A percentile compares a stretch with the other conserved stretches of the same genome.
phyloP scores from a whole-genome alignment of 2,888 invertebrate species.

The Platycnemis pennipes region DNA sequence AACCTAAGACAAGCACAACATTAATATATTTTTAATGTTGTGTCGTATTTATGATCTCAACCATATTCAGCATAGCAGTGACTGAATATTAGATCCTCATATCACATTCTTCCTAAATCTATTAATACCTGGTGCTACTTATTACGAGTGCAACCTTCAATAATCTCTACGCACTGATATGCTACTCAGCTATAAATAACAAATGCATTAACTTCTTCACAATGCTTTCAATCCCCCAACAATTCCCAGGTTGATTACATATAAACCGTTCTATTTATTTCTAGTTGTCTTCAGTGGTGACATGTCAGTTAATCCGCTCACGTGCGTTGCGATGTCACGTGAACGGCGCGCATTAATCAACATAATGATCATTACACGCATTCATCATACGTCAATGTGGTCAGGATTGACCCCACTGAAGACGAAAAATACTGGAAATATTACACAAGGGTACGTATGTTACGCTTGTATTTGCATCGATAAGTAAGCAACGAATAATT shows the following conservation, averaged over 20 bases:
- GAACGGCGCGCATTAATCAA: neutral
- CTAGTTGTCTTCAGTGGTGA: neutral
- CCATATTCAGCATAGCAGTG: too few species aligned
- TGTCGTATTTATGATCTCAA: too few species aligned
- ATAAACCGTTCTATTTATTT: neutral
- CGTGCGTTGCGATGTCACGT: constrained; percentile 10
- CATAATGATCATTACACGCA: neutral
- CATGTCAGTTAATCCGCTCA: neutral
- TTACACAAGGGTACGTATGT: neutral
- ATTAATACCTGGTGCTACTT: too few species aligned
- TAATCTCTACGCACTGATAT: too few species aligned
- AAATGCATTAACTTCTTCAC: too few species aligned
- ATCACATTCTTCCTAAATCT: too few species aligned
- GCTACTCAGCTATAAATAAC: too few species aligned
- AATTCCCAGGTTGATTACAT: neutral
- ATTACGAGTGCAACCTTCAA: too few species aligned
- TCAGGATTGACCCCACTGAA: constrained; percentile 39
- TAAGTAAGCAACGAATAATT: neutral
- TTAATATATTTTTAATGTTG: too few species aligned
- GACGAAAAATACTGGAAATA: neutral
- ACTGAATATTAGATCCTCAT: too few species aligned
- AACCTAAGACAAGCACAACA: too few species aligned
- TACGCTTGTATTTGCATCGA: neutral
- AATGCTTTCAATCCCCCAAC: too few species aligned
- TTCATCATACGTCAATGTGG: constrained; percentile 4